Evolutionary conservation across 2,888 invertebrate species (phyloP), one percentile per base, ranked within the genome.

Genomic region (Thumatha senex): DNA sequence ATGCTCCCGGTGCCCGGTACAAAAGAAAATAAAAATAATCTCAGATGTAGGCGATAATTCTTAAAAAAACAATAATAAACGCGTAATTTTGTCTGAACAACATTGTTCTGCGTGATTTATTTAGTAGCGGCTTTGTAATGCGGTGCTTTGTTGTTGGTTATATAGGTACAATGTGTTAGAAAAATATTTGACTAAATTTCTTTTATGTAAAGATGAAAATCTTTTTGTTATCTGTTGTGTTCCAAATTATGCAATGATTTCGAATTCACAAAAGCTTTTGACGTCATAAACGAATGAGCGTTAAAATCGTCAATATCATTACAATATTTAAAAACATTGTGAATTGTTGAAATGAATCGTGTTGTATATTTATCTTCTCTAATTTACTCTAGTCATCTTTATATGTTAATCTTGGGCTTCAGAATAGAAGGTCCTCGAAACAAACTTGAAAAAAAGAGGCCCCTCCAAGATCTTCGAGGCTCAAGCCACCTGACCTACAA

Each of bases 41-140:
- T 81, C 77, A 82, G 74, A 78, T 78, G 83, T 76, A 77, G 78
- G 73, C 81, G 80, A 87, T 89, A 86, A 87, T 86, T 88, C 84
- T 86, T 85, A 82, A 82, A 42, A 82, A 82, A 82, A 82, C 71
- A 78, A 84, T 82, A 84, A 84, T 81, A 83, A 82, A 76, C 73
- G 75, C 73, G 75, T 80, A 79, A 82, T 83, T 79, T 78, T 66
- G 71, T 74, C 64, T 56, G 71, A 69, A 75, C 69, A 72, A 80
- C 74, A 82, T 80, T 84, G 83, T 84, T 69, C 78, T 64, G 34
- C 34, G 42, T 74, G 71, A 76, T 76, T 82, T 80, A 84, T 82
- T 73, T 76, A 77, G 74, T 76, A 66, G 66, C 66, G 63, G 54
- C 58, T 57, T 56, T 62, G 62, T 57, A 54, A 59, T 51, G 60